Base-by-base conservation (phyloP, 1,140 invertebrate species). In the Aporrectodea caliginosa region DNA sequence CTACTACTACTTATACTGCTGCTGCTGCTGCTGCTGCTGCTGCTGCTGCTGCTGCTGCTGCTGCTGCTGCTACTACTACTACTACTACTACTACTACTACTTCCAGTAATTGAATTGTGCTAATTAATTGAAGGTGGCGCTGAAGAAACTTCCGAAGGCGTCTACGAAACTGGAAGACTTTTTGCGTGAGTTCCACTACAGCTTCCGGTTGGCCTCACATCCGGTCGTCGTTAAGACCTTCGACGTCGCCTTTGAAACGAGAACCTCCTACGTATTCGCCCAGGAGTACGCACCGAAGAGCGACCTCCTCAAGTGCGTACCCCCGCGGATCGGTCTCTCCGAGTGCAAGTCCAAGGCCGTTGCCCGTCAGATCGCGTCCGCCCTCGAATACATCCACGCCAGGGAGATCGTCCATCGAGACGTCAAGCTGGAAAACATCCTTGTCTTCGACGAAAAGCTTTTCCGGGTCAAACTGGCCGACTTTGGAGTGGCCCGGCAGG, bases 171-270 rank as follows among this genome's bases (percentile, higher is more conserved):
- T 85, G 81, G 91, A 93, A 81, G 94, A 95, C 84, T 95, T 95
- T 87, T 94, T 93, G 87, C 90, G 93, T 74, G 94, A 96, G 89
- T 94, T 94, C 85, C 93, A 95, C 88, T 95, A 94, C 85, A 92
- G 93, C 69, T 90, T 95, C 80, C 93, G 94, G 88, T 90, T 96
- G 83, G 92, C 93, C 14, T 92, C 93, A 0, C 94, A 95, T 86
- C 92, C 92, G 83, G 85, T 86, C 69, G 85, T 90, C 29, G 81
- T 89, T 68, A 84, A 85, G 35, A 84, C 84, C 29, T 86, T 84
- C 78, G 83, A 85, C 34, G 79, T 74, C n/a, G 79, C 80, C 43
- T 83, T 34, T 74, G 74, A 82, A 34, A 70, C 34, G 68, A 35
- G 69, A 16, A 27, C 33, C 81, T 77, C 0, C 73, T 82, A 35